A percentile compares a stretch with the other conserved stretches of the same genome.
These are phyloP conservation scores for Trididemnum nubilum DNA, from an alignment of 23 tunicate species.

Conservation along the genomic window DNA sequence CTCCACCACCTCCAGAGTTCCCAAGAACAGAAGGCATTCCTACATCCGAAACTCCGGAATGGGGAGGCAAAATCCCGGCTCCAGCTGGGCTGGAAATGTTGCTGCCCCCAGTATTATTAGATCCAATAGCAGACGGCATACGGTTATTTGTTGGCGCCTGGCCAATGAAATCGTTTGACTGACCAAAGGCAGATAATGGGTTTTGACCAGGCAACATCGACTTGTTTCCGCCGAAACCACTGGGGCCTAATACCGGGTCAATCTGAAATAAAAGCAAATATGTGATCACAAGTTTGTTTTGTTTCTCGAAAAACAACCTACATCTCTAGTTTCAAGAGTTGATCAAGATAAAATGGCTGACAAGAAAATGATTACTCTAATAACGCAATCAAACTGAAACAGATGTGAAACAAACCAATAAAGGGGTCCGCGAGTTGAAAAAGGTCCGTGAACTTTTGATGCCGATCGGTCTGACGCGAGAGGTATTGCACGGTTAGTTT, in stretches of 20 bases:
- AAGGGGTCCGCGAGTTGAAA: no score
- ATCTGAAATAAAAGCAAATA: slow-evolving; percentile 48
- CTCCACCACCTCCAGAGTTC: slow-evolving; percentile 30
- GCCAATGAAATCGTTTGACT: neutral
- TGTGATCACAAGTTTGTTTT: no score
- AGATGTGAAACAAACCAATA: no score
- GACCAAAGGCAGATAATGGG: slow-evolving; percentile 33
- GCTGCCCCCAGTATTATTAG: slow-evolving; percentile 36
- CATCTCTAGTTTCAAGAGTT: no score
- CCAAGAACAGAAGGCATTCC: slow-evolving; percentile 37
- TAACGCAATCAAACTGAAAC: no score
- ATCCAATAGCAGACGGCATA: slow-evolving; percentile 33
- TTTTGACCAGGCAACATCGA: slow-evolving; percentile 22
- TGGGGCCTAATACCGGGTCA: slow-evolving; percentile 45
- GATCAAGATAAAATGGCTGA: no score
- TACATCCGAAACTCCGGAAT: slow-evolving; percentile 30
- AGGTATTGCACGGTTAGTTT: no score
- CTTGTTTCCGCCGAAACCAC: slow-evolving; percentile 31
- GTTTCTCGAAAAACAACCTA: no score
- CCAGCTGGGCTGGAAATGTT: slow-evolving; percentile 74
- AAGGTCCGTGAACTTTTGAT: no score
- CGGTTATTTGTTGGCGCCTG: slow-evolving; percentile 5
- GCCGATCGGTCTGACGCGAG: no score
- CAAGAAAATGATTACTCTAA: no score
- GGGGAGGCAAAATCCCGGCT: slow-evolving; percentile 41